Evolutionary conservation across 2,888 invertebrate species (phyloP), one percentile per base, ranked within the genome.

Genomic region (Spodoptera exigua): DNA sequence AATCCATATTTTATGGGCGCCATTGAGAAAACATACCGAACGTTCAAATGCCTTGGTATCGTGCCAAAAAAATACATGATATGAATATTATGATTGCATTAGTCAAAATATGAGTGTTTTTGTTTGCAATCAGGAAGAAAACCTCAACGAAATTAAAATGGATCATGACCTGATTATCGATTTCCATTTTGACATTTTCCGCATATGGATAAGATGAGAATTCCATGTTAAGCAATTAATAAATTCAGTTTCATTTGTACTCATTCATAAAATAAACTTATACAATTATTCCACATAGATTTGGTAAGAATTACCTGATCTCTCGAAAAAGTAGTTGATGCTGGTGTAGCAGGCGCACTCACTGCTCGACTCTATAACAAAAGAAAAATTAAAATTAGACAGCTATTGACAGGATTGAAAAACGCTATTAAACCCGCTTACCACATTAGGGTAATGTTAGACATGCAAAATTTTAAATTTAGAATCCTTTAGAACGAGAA

Each of bases 361-460:
- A 93, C 89, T 59, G 95, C 90, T 82, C 95, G 90, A 61, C 89
- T 87, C 94, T 95, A 85, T 60, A 92, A 91, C 87, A 89, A 92
- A 68, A 81, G 72, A 80, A 61, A 60, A 62, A 45, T 47, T 7
- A 27, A 9, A 5, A 27, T 27, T 27, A 27, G 27, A 27, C 27
- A 27, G 7, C 1, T 9, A 27, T 27, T 27, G 5, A 27, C 5
- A 5, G 3, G 0, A 2, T 21, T 21, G 2, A 21, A 21, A 21
- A 21, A 3, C n/a, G n/a, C n/a, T n/a, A n/a, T n/a, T n/a, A n/a
- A n/a, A n/a, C n/a, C n/a, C n/a, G n/a, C n/a, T n/a, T n/a, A n/a
- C n/a, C n/a, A n/a, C n/a, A n/a, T n/a, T n/a, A n/a, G n/a, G n/a
- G n/a, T n/a, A n/a, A n/a, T n/a, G n/a, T n/a, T n/a, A n/a, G n/a